These are phyloP conservation scores for Periparus ater DNA, from an alignment of 2,797 vertebrate species.

Conservation along the genomic window DNA sequence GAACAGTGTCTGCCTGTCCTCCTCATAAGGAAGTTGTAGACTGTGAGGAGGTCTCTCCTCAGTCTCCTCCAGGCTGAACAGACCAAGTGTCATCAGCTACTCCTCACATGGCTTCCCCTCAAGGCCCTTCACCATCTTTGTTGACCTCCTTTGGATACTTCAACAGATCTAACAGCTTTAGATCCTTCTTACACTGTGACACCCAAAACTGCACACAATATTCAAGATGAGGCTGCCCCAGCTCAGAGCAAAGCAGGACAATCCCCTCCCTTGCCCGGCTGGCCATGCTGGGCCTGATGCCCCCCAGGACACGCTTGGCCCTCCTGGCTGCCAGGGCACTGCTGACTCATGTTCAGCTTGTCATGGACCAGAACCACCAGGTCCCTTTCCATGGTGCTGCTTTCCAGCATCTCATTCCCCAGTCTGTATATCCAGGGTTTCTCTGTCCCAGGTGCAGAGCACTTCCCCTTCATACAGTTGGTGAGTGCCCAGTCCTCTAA, in stretches of 20 bases:
- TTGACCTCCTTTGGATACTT: neutral
- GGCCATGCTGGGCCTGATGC: neutral
- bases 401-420: neutral
- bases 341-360: neutral
- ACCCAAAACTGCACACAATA: neutral
- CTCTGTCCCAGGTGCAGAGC: neutral
- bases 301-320: accelerated
- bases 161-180: neutral
- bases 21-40: neutral
- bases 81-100: neutral
- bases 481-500: neutral
- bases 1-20: neutral
- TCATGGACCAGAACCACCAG: accelerated
- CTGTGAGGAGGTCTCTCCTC: accelerated
- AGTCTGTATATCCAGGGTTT: neutral
- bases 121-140: neutral
- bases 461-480: accelerated
- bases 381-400: neutral
- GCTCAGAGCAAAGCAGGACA: accelerated
- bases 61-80: neutral
- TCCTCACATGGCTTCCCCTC: accelerated
- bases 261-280: accelerated
- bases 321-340: neutral
- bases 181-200: neutral
- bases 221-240: accelerated